A percentile compares a stretch with the other conserved stretches of the same genome.
Conservation (phyloP, 2,888 invertebrate genomes). For the Pasiphila rectangulata region DNA sequence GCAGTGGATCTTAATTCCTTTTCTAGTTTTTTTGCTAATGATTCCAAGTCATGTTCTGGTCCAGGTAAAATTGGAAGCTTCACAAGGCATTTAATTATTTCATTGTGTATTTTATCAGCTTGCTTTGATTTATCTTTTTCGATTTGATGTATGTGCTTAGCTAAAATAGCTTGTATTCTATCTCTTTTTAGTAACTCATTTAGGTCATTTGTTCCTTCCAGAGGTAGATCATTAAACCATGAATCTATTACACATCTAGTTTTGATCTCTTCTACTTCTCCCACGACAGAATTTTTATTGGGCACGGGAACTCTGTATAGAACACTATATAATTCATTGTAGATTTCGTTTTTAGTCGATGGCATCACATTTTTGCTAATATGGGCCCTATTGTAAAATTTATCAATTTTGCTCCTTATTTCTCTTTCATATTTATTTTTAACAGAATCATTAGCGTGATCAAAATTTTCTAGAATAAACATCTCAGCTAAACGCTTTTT, state of each 20-base stretch:
- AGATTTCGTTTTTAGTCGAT: constrained; percentile 48
- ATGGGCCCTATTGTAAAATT: constrained; percentile 45
- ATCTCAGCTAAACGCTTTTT: constrained; percentile 52
- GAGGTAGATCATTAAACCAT: constrained; percentile 55
- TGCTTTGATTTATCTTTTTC: constrained; percentile 42
- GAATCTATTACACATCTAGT: constrained; percentile 53
- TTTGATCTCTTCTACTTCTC: constrained; percentile 58
- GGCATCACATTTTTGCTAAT: constrained; percentile 46
- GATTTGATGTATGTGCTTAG: constrained; percentile 52
- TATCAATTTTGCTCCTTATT: constrained; percentile 48
- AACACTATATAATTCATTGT: constrained; percentile 50
- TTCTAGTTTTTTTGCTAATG: constrained; percentile 42
- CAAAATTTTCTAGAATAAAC: constrained; percentile 62
- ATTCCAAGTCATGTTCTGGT: constrained; percentile 35
- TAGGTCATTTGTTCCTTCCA: constrained; percentile 37
- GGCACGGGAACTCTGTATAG: constrained; percentile 55
- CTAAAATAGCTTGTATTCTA: constrained; percentile 47
- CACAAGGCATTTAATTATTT: constrained; percentile 52
- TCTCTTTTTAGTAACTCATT: constrained; percentile 47
- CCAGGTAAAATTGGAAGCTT: constrained; percentile 45
- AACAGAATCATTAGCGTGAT: constrained; percentile 45
- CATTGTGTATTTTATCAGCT: constrained; percentile 46
- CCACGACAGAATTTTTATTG: constrained; percentile 40
- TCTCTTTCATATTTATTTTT: constrained; percentile 49
- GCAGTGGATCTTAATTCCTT: constrained; percentile 43